Percentiles rank a stretch among this genome's conserved stretches.
Conservation (phyloP, 2,113 vertebrate genomes). For the Campylomormyrus numenius region DNA sequence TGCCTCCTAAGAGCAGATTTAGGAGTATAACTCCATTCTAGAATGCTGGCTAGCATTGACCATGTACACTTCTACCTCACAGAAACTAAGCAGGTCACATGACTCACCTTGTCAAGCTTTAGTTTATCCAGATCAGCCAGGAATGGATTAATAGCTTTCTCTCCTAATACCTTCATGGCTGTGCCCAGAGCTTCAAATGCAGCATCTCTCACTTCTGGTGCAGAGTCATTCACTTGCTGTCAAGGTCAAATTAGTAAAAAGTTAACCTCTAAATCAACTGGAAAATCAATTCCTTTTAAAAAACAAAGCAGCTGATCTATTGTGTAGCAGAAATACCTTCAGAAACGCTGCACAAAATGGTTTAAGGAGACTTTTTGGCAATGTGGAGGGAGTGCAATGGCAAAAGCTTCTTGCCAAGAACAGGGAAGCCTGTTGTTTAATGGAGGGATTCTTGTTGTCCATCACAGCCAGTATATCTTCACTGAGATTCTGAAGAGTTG, state of each 20-base stretch:
- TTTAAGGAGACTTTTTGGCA: constrained; percentile 87
- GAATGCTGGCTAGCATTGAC: background rate
- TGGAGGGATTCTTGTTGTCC: constrained; percentile 98
- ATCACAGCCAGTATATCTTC: constrained; percentile 90
- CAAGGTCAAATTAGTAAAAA: background rate
- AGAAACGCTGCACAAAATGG: constrained; percentile 87
- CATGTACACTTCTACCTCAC: background rate
- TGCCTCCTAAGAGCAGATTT: background rate
- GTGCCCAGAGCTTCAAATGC: constrained; percentile 93
- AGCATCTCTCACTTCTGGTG: constrained; percentile 90
- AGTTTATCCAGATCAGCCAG: constrained; percentile 89
- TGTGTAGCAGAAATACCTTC: constrained; percentile 65
- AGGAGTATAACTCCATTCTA: background rate
- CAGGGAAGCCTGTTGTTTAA: constrained; percentile 93
- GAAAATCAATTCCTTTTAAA: background rate
- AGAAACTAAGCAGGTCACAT: background rate
- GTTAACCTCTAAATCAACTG: background rate
- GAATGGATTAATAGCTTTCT: constrained; percentile 91
- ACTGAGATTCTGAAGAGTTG: constrained; percentile 84
- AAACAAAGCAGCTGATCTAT: background rate
- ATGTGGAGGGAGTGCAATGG: constrained; percentile 78
- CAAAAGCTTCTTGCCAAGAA: constrained; percentile 92
- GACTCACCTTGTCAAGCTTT: constrained; percentile 83
- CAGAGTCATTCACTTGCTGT: constrained; percentile 95
- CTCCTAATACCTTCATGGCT: constrained; percentile 90